Base-by-base conservation (phyloP, 2,797 vertebrate genomes). In the Rousettus madagascariensis region DNA sequence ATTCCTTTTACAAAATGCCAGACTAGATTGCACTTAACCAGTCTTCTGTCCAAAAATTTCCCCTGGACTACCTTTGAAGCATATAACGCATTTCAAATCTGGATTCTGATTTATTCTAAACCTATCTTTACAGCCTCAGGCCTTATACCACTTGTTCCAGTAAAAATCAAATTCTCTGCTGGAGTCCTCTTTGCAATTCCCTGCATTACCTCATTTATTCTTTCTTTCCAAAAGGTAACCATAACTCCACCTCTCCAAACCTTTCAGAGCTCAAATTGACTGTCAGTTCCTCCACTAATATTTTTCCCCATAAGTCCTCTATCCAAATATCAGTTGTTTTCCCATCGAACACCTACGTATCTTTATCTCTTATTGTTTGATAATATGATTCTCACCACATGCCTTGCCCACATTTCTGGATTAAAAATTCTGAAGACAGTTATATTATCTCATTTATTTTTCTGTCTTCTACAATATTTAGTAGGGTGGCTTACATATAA, bases 161-260 rank as follows among this genome's bases (percentile, higher is more conserved):
- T 51, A 86, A 69, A 86, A 91, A 83, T 88, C n/a, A 86, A 19
- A 91, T 26, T 65, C 8, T 38, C 46, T 95, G 38, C 66, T 57
- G 9, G 28, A 57, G 4, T 38, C 63, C 36, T 59, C 69, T 51
- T 3, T 30, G 8, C 1, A 69, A 0, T 49, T 74, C 43, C 15
- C n/a, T 75, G 51, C 49, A 22, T 89, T 28, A 49, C 1, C 11
- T 77, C 8, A 68, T 57, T 61, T 63, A 68, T 69, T 68, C 38
- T 61, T 90, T 86, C 80, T 93, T 95, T 33, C 38, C 41, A 83
- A 59, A 95, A 85, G 20, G 11, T 68, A 69, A 92, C 69, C 17
- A 43, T 33, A 87, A 86, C 12, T 75, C 36, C 41, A 80, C 30
- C n/a, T 84, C 46, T 49, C 17, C 28, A 68, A 51, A 13, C 3